A percentile compares a stretch with the other conserved stretches of the same genome.
These are phyloP conservation scores for Rhabditophanes sp. DNA, from an alignment of 2,888 invertebrate species.

Conservation along the genomic window DNA sequence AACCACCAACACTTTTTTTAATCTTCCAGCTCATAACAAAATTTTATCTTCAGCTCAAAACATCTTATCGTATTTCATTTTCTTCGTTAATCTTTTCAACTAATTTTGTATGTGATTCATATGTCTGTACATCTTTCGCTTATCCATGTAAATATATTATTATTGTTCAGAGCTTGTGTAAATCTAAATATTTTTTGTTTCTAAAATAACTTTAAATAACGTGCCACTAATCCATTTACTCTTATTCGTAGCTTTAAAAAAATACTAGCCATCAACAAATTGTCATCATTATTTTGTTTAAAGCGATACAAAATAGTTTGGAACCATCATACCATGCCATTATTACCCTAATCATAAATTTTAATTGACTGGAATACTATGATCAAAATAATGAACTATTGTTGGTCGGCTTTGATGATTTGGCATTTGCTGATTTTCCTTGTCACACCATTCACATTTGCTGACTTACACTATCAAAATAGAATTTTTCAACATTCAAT, in stretches of 20 bases:
- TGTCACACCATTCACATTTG: conserved; percentile 1
- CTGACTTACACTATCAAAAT: conserved; percentile 1
- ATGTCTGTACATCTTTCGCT: too few species aligned
- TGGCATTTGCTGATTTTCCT: background rate
- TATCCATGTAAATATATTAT: too few species aligned
- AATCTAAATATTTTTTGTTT: too few species aligned
- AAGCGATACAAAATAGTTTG: background rate
- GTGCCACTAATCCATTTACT: too few species aligned
- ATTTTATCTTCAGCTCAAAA: too few species aligned
- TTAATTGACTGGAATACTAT: background rate
- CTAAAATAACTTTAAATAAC: too few species aligned
- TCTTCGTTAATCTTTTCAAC: too few species aligned
- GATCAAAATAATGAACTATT: background rate
- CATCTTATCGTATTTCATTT: too few species aligned
- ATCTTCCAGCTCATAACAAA: too few species aligned
- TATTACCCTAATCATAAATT: conserved; percentile 1
- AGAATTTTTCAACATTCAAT: conserved; percentile 1
- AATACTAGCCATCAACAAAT: background rate
- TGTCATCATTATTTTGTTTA: background rate
- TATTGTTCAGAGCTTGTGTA: too few species aligned
- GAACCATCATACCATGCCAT: background rate
- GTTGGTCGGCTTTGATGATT: background rate
- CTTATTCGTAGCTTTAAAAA: background rate
- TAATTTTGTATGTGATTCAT: too few species aligned
- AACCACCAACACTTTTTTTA: too few species aligned